Conservation (phyloP, 2,888 invertebrate species). For the Microctonus brassicae region DNA sequence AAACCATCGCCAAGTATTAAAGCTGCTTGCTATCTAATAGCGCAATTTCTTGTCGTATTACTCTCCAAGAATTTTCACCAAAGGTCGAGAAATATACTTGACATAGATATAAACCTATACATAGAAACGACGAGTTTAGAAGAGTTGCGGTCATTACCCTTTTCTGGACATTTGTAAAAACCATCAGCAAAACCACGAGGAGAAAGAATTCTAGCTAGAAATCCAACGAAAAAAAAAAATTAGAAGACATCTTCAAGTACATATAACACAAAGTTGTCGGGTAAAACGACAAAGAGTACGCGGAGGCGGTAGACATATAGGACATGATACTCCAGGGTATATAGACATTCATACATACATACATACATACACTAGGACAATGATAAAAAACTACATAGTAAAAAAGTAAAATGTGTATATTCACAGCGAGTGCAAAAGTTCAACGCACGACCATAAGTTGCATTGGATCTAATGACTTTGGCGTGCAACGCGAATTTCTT, state of each 20-base stretch:
- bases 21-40: constrained; percentile 16
- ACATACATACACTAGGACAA: too few relatives aligned
- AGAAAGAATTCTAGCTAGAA: neutral
- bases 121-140: neutral
- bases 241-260: neutral
- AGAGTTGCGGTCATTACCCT: constrained; percentile 8
- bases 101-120: neutral
- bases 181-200: neutral
- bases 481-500: constrained; percentile 18
- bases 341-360: too few relatives aligned
- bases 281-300: constrained; percentile 1
- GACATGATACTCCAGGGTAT: neutral
- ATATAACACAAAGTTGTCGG: neutral
- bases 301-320: constrained; percentile 18
- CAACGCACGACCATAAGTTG: constrained; percentile 36
- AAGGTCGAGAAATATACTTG: neutral
- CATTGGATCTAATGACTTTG: constrained; percentile 40
- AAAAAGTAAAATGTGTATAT: constrained; percentile 25
- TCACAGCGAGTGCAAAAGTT: constrained; percentile 27
- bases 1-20: too few relatives aligned
- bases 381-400: constrained; percentile 19
- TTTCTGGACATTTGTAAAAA: constrained; percentile 13
- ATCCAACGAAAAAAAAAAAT: neutral
- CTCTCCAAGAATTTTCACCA: constrained; percentile 21
- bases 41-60: constrained; percentile 32